Conservation (phyloP, 2,888 invertebrate species). For the Tricholauxania praeusta region DNA sequence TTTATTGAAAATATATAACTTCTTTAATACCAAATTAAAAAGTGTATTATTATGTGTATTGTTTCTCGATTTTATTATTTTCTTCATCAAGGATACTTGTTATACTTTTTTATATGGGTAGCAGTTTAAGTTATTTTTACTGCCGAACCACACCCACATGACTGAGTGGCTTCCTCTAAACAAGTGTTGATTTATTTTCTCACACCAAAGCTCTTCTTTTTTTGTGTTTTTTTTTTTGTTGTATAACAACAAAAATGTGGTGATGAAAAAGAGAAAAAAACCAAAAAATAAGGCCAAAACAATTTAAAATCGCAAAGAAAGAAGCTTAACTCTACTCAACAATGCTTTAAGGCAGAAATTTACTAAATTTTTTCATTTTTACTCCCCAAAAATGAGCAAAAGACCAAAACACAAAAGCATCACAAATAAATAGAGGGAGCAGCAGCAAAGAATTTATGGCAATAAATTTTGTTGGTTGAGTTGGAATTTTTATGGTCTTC, state of each 20-base stretch:
- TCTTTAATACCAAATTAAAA: too few relatives aligned
- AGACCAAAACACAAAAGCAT: background rate
- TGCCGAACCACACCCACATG: constrained; percentile 1
- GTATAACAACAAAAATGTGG: background rate
- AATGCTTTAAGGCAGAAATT: constrained; percentile 24
- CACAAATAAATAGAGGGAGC: background rate
- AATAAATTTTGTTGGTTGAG: constrained; percentile 46
- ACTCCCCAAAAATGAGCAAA: background rate
- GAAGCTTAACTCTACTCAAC: constrained; percentile 22
- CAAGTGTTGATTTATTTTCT: constrained; percentile 31
- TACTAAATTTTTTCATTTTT: constrained; percentile 14
- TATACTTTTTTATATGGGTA: too few relatives aligned
- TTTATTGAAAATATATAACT: too few relatives aligned
- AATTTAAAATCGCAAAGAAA: constrained; percentile 27
- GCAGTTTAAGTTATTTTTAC: too few relatives aligned
- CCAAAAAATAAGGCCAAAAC: constrained; percentile 18
- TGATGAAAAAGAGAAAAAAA: constrained; percentile 5
- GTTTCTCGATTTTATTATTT: too few relatives aligned
- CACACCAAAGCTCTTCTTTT: background rate
- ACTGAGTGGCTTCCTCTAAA: constrained; percentile 22
- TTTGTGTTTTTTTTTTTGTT: background rate
- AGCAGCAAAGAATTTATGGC: constrained; percentile 44
- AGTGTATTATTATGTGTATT: too few relatives aligned
- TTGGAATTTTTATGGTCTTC: constrained; percentile 35
- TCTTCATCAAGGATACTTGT: too few relatives aligned